Evolutionary conservation across 2,888 invertebrate species (phyloP), one percentile per base, ranked within the genome.

Genomic region (Andrena praecox): DNA sequence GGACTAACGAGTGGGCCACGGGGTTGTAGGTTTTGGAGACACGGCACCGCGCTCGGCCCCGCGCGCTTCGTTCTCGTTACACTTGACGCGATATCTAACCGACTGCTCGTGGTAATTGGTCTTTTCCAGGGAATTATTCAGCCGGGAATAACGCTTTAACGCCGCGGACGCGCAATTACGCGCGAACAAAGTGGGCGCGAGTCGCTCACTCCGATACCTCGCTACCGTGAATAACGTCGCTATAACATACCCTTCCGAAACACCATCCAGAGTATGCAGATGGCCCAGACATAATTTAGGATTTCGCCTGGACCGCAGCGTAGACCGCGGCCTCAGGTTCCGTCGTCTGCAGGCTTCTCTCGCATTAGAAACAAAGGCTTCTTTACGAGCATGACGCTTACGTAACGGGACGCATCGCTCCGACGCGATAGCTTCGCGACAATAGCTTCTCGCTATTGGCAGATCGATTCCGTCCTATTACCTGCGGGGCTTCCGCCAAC

Each of bases 1-100:
- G 56, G 68, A 85, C 75, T 73, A 80, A 80, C 82, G 85, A 72
- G 79, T 48, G 56, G 64, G 62, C 63, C 67, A 35, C 24, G 24
- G 56, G 24, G 52, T 66, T 73, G 69, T 48, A 72, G 33, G 50
- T 76, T 42, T 42, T 52, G 59, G 12, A 12, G 42, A 70, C 33
- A 27, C 24, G 8, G 10, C 42, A 16, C 54, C 60, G 50, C 64
- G 50, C 64, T 52, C 69, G 56, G 63, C 63, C 69, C 35, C 29
- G 54, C 33, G n/a, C n/a, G 8, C 16, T 42, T 63, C 29, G 42
- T 20, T 29, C 20, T 16, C 42, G 42, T 42, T 42, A 42, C 16
- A 42, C 56, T 56, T 54, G 27, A 73, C 54, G 42, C 64, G 29
- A 52, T 52, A 62, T 35, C 29, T 20, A 29, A 42, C 54, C 54